These are phyloP conservation scores for Ophion ellenae DNA, from an alignment of 2,888 invertebrate species.

Conservation along the genomic window DNA sequence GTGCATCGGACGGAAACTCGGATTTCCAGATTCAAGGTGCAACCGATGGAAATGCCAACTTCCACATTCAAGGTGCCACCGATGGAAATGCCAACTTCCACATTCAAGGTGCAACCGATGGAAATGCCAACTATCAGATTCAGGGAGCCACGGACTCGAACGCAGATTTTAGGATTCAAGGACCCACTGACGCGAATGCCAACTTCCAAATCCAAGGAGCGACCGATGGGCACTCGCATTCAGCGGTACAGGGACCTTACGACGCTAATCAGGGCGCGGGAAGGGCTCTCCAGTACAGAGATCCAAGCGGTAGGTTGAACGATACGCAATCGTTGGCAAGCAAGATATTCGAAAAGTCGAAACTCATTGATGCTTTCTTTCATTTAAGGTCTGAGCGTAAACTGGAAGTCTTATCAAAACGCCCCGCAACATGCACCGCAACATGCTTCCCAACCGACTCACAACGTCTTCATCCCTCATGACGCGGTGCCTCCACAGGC, in stretches of 20 bases:
- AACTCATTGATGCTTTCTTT: background rate
- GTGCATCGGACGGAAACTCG: conserved; percentile 76
- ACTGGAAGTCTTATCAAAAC: conserved; percentile 80
- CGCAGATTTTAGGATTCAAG: conserved; percentile 71
- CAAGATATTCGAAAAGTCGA: background rate
- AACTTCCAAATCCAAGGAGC: conserved; percentile 72
- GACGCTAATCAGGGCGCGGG: conserved; percentile 69
- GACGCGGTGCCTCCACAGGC: conserved; percentile 55
- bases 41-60: conserved; percentile 75
- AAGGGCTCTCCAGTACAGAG: conserved; percentile 78
- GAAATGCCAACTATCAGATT: conserved; percentile 75
- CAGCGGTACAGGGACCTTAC: conserved; percentile 74
- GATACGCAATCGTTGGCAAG: background rate
- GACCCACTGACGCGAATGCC: conserved; percentile 67
- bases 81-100: conserved; percentile 76
- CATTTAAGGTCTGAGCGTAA: conserved; percentile 77
- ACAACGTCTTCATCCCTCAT: conserved; percentile 56
- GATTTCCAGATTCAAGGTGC: conserved; percentile 76
- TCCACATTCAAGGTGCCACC: conserved; percentile 78
- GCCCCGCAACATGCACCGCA: conserved; percentile 66
- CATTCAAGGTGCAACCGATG: conserved; percentile 78
- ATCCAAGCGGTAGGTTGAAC: conserved; percentile 77
- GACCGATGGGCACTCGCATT: conserved; percentile 69
- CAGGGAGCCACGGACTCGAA: conserved; percentile 77
- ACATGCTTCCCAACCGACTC: conserved; percentile 65